Evolutionary conservation across 2,888 invertebrate species (phyloP).

Genomic region (Campaea margaritaria): DNA sequence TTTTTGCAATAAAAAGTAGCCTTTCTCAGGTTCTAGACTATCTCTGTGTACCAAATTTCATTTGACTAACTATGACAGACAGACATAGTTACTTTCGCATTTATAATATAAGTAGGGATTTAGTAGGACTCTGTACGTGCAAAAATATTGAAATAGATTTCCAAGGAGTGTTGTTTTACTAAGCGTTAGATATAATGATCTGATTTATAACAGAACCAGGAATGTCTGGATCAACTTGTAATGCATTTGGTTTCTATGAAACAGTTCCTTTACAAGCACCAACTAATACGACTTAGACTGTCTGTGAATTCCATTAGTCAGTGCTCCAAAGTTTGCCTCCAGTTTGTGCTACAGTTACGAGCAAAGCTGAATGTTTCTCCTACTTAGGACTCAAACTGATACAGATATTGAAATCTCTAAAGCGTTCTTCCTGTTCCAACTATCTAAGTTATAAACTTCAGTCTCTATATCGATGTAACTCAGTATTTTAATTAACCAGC

Average conservation of each 20-base stretch:
- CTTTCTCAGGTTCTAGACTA: no score
- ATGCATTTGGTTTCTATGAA: constrained; percentile 1
- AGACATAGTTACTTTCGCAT: no score
- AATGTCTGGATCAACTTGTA: no score
- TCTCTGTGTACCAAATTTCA: no score
- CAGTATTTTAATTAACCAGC: background rate
- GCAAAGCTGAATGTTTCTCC: constrained; percentile 17
- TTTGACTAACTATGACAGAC: no score
- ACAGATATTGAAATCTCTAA: constrained; percentile 46
- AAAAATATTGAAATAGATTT: no score
- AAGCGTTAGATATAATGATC: no score
- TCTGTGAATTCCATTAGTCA: constrained; percentile 4
- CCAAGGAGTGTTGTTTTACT: no score
- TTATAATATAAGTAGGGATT: no score
- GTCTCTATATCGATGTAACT: background rate
- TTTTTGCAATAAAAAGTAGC: no score
- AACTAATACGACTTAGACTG: constrained; percentile 4
- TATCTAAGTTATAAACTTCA: constrained; percentile 29
- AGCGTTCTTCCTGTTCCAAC: constrained; percentile 35
- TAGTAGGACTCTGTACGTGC: no score
- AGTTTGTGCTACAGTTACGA: background rate
- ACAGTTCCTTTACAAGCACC: background rate
- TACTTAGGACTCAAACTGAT: constrained; percentile 31
- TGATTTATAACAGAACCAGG: no score
- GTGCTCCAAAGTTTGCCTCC: constrained; percentile 14